Conservation (phyloP, 2,113 vertebrate genomes). For the Anoplopoma fimbria region DNA sequence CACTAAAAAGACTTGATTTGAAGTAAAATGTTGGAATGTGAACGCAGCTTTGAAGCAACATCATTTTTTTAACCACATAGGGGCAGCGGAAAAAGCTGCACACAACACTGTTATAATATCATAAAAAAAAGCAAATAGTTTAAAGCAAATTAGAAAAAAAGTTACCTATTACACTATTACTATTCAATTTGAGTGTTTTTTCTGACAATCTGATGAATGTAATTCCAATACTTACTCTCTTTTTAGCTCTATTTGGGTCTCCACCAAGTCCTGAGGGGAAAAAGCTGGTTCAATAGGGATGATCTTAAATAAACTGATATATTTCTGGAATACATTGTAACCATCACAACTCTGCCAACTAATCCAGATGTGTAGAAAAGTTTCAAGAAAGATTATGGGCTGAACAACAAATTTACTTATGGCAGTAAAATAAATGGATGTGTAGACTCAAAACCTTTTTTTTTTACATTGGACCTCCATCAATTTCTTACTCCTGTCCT, state of each 20-base stretch:
- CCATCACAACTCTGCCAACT: background rate
- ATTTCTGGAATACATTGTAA: background rate
- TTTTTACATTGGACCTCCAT: conserved; percentile 22
- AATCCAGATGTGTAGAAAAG: conserved; percentile 1
- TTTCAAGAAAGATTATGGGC: conserved; percentile 3
- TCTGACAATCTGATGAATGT: no score
- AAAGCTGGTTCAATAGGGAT: background rate
- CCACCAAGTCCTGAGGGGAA: background rate
- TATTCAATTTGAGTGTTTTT: background rate
- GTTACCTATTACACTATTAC: background rate
- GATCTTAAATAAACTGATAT: background rate
- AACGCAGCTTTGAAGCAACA: background rate
- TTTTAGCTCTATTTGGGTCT: background rate
- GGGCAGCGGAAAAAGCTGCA: background rate
- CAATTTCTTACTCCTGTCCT: background rate
- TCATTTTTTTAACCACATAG: background rate
- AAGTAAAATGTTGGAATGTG: background rate
- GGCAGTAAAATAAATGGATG: conserved; percentile 3
- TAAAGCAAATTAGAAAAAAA: background rate
- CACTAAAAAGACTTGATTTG: no score
- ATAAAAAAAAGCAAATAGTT: background rate
- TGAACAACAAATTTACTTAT: conserved; percentile 5
- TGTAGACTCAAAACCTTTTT: conserved; percentile 9
- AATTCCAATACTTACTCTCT: background rate
- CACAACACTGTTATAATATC: background rate